phyloP scores from a whole-genome alignment of 2,797 vertebrate genomes.

The Notamacropus eugenii region DNA sequence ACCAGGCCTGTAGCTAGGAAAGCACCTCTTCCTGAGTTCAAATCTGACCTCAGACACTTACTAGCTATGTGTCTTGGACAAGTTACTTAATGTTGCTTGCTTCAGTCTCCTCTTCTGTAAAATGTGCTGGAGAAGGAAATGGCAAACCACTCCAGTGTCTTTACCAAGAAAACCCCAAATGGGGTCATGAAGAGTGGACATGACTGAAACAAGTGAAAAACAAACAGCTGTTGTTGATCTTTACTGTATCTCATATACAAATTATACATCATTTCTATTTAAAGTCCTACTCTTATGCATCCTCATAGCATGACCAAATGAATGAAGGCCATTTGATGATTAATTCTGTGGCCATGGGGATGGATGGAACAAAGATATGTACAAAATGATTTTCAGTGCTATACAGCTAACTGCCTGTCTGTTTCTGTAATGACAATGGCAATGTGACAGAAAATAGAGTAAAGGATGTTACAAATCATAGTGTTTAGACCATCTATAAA shows the following conservation, averaged over 20 bases:
- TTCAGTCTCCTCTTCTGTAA: neutral
- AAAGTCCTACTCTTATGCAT: neutral
- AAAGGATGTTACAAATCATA: neutral
- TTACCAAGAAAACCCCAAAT: neutral
- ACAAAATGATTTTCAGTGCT: neutral
- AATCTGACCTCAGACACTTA: neutral
- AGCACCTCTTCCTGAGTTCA: neutral
- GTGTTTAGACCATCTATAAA: neutral
- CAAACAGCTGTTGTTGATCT: neutral
- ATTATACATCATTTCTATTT: neutral
- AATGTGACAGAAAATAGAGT: neutral
- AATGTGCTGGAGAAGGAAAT: neutral
- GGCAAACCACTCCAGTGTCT: neutral
- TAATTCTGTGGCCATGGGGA: neutral
- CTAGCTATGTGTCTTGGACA: neutral
- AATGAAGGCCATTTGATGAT: neutral
- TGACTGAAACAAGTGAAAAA: neutral
- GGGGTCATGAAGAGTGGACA: neutral
- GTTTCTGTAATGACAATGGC: neutral
- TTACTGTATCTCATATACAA: neutral
- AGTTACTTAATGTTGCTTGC: neutral
- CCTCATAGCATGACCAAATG: neutral
- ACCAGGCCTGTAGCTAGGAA: neutral
- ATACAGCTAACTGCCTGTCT: neutral
- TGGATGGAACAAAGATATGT: neutral